Base-by-base conservation (phyloP, 1,140 invertebrate species). In the Penaeus japonicus region DNA sequence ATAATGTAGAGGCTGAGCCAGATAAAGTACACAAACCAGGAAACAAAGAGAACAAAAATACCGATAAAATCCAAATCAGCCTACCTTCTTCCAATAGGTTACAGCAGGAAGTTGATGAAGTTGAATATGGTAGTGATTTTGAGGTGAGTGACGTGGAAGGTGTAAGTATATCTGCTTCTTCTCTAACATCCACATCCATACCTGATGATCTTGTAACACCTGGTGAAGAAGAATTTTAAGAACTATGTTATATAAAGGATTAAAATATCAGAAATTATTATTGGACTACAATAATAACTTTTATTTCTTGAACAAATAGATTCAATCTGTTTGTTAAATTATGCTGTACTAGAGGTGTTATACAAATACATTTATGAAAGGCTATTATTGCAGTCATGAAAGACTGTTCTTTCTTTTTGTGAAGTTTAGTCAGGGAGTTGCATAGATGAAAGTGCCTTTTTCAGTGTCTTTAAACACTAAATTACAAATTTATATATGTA, bases 191-290 rank as follows among this genome's bases (percentile, higher is more conserved):
- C 24, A 87, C 85, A 10, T 81, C 85, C 22, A 70, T 87, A 32
- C 85, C 85, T 39, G 85, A 87, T 30, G 85, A 87, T 73, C 59
- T 87, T 4, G 27, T 81, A 12, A 87, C 85, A 20, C 57, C 85
- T 53, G 78, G 85, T 55, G 85, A 87, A 27, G 85, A 87, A n/a
- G 85, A 87, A 32, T 87, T 87, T 75, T 87, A 70, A 54, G n/a
- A 73, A 27, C 17, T 30, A 18, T 73, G 70, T 47, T 1, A 15
- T 47, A 47, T 15, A 47, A 15, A 47, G 47, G 15, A 47, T 47
- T 15, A 47, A 47, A 47, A 47, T 15, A 10, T 47, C 47, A 47
- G 47, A 47, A 47, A 47, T 15, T 47, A 47, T 47, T 47, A 47
- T 47, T 39, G 39, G 39, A 39, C 12, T 10, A 39, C 12, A 39